phyloP scores from a whole-genome alignment of 2,888 invertebrate genomes.

The Lamellibrachia columna region DNA sequence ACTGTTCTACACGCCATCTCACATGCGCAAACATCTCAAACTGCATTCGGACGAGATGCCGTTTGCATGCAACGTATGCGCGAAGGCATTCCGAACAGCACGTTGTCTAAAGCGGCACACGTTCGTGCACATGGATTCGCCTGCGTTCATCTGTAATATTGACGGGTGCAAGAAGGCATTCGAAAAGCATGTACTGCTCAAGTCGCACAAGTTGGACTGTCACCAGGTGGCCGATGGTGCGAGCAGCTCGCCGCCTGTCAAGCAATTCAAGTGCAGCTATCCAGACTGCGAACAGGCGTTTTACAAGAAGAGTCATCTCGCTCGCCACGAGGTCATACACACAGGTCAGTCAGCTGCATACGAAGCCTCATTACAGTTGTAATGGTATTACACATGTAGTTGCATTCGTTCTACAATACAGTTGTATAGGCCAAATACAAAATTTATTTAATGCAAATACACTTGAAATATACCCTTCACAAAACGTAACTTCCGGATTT shows the following conservation, averaged over 20 bases:
- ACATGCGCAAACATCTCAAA: constrained; percentile 56
- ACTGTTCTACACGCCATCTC: constrained; percentile 56
- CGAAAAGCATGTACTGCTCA: constrained; percentile 53
- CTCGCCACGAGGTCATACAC: constrained; percentile 61
- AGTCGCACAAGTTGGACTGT: constrained; percentile 55
- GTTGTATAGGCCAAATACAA: too few relatives aligned
- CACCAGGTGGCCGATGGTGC: constrained; percentile 47
- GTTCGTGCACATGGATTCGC: constrained; percentile 52
- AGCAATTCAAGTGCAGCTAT: constrained; percentile 54
- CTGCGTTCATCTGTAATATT: constrained; percentile 55
- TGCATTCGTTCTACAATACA: too few relatives aligned
- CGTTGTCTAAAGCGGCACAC: constrained; percentile 54
- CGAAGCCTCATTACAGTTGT: too few relatives aligned
- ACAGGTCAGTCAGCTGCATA: constrained; percentile 50
- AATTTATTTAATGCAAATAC: too few relatives aligned
- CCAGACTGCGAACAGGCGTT: constrained; percentile 60
- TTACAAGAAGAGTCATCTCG: constrained; percentile 61
- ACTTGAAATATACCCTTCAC: too few relatives aligned
- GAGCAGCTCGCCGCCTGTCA: background rate
- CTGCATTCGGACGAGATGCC: constrained; percentile 53
- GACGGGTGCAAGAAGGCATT: constrained; percentile 57
- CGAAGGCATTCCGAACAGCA: constrained; percentile 56
- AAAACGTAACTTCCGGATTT: too few relatives aligned
- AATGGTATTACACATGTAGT: too few relatives aligned
- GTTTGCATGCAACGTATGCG: constrained; percentile 55